Evolutionary conservation across 23 tunicate genomes (phyloP), one percentile per base, ranked within the genome.

Genomic region (Botrylloides violaceus): DNA sequence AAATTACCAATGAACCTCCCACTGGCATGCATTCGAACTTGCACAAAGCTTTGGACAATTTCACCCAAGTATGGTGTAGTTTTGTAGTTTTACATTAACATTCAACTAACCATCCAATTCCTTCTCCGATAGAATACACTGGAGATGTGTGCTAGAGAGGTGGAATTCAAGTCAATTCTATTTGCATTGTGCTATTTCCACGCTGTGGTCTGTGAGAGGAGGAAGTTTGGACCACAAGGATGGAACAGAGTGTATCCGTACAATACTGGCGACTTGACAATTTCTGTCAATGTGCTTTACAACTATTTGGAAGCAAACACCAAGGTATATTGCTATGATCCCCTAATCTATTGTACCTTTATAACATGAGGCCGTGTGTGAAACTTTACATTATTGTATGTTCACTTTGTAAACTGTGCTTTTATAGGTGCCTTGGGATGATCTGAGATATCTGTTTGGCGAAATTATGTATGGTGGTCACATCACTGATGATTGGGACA

Each of bases 391-490:
- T 15, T 15, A 48, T 48, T 15, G 19, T 48, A 15, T 48, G 19
- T 19, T 15, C 15, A 48, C 56, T 15, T 15, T 15, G 15, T n/a
- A n/a, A n/a, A n/a, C n/a, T n/a, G 53, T 15, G 53, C 24, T 23
- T 12, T 27, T 72, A 7, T 30, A 90, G 97, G 98, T 92, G 26
- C 98, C 98, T 2, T 92, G 98, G 98, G 98, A 92, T 65, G 98
- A 92, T 34, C 53, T 92, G 35, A 85, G 98, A 21, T 92, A 92
- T 66, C 79, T 92, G 72, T 92, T 92, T 36, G 98, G 98, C 36
- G 98, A 92, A 61, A 92, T 92, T 61, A 92, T 92, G 98, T 92
- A 92, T 85, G 98, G 98, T 12, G 98, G 98, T 0, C 98, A 92
- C 72, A 92, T 92, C 75, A 92, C 98, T 55, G 98, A 92, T 38